Percentiles rank a stretch among this genome's conserved stretches.
Evolutionary conservation across 1,140 invertebrate genomes (phyloP).

Genomic region (Amyelois transitella): DNA sequence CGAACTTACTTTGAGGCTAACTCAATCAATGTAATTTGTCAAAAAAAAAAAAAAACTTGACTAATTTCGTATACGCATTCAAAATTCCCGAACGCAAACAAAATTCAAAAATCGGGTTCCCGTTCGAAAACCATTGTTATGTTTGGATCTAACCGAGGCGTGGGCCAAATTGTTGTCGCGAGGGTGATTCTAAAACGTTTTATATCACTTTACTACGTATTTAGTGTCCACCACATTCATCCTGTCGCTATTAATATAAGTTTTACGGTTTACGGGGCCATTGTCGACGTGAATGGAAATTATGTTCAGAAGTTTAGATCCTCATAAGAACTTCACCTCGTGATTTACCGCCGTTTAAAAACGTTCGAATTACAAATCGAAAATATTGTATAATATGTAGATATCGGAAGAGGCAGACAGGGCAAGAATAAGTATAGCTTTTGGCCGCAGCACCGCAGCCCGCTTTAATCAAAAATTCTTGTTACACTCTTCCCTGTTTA

Average conservation of each 20-base stretch:
- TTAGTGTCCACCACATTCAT: conserved; percentile 41
- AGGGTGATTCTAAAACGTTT: conserved; percentile 59
- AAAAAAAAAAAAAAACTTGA: too few relatives aligned
- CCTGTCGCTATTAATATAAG: conserved; percentile 30
- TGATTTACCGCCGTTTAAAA: conserved; percentile 47
- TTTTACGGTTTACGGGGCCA: conserved; percentile 31
- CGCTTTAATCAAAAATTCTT: too few relatives aligned
- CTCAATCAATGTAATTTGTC: too few relatives aligned
- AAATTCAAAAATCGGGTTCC: too few relatives aligned
- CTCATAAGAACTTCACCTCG: conserved; percentile 24
- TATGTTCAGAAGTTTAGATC: conserved; percentile 18
- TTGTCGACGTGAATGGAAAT: conserved; percentile 25
- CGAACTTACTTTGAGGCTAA: too few relatives aligned
- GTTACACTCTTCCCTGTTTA: too few relatives aligned
- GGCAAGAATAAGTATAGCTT: neutral
- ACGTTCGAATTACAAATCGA: conserved; percentile 30
- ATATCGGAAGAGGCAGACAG: neutral
- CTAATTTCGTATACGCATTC: too few relatives aligned
- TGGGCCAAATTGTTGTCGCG: conserved; percentile 58
- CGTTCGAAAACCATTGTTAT: conserved; percentile 47
- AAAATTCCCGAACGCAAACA: too few relatives aligned
- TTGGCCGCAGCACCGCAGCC: too few relatives aligned
- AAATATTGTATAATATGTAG: too few relatives aligned
- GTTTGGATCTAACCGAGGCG: conserved; percentile 33
- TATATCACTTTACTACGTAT: conserved; percentile 66